These are phyloP conservation scores for Dryobota labecula DNA, from an alignment of 2,888 invertebrate genomes.

Conservation along the genomic window DNA sequence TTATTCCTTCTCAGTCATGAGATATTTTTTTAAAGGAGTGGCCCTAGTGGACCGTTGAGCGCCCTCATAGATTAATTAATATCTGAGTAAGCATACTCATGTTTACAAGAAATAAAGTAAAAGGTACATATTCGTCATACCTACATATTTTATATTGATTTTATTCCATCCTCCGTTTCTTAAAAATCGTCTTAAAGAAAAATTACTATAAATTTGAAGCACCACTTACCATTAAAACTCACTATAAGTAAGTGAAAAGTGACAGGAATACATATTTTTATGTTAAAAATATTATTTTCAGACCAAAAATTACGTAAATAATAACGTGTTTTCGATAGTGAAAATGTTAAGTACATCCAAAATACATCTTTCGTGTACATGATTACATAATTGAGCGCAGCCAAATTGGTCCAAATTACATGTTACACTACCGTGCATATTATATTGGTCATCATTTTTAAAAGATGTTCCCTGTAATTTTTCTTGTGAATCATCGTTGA, in stretches of 20 bases:
- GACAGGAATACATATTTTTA: conserved; percentile 20
- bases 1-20: too few species aligned
- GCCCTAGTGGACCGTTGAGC: too few species aligned
- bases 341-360: conserved; percentile 59
- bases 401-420: conserved; percentile 65
- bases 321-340: conserved; percentile 48
- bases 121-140: not conserved
- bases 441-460: conserved; percentile 50
- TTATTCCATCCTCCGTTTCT: not conserved
- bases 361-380: conserved; percentile 58
- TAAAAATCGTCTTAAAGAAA: not conserved
- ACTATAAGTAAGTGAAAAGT: conserved; percentile 33
- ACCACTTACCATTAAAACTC: conserved; percentile 6
- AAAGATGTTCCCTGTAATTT: conserved; percentile 58
- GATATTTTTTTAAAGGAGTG: too few species aligned
- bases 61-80: too few species aligned
- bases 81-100: not conserved
- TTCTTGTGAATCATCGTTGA: conserved; percentile 56
- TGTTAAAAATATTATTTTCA: conserved; percentile 49
- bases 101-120: not conserved
- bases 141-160: not conserved
- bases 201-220: not conserved
- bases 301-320: conserved; percentile 50
- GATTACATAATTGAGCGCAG: conserved; percentile 64
- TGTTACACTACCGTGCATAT: conserved; percentile 55